phyloP scores from a whole-genome alignment of 2,888 invertebrate species.

The Drosophila macrospina region DNA sequence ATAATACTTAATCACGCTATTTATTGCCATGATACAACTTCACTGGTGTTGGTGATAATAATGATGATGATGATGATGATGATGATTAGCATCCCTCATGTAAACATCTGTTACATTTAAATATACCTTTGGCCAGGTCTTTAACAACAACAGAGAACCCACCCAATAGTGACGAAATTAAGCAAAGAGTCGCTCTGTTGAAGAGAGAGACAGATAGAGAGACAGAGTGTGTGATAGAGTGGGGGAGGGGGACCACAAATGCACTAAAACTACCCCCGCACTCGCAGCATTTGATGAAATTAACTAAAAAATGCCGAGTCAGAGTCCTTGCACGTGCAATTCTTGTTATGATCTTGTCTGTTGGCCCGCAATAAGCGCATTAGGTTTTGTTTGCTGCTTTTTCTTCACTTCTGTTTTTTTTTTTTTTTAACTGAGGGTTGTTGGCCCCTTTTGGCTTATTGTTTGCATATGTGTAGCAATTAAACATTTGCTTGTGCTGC shows the following conservation, averaged over 20 bases:
- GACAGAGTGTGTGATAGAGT: no score
- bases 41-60: slow-evolving; percentile 11
- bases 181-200: no score
- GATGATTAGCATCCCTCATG: slow-evolving; percentile 81
- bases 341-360: slow-evolving; percentile 54
- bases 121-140: slow-evolving; percentile 41
- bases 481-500: slow-evolving; percentile 71
- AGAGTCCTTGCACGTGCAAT: slow-evolving; percentile 76
- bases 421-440: slow-evolving; percentile 48
- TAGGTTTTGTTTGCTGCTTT: slow-evolving; percentile 54
- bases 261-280: slow-evolving; percentile 65
- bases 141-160: slow-evolving; percentile 38
- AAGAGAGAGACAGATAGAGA: no score
- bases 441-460: slow-evolving; percentile 64
- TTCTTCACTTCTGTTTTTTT: not conserved
- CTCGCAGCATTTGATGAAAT: slow-evolving; percentile 47
- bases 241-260: slow-evolving; percentile 37
- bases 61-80: slow-evolving; percentile 18
- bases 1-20: slow-evolving; percentile 77
- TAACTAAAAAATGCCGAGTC: slow-evolving; percentile 75
- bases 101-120: slow-evolving; percentile 81
- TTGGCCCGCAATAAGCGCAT: slow-evolving; percentile 73
- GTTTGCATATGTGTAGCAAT: slow-evolving; percentile 81
- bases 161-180: slow-evolving; percentile 58
- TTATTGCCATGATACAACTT: slow-evolving; percentile 83